phyloP scores from a whole-genome alignment of 2,888 invertebrate species.

The Tyria jacobaeae region DNA sequence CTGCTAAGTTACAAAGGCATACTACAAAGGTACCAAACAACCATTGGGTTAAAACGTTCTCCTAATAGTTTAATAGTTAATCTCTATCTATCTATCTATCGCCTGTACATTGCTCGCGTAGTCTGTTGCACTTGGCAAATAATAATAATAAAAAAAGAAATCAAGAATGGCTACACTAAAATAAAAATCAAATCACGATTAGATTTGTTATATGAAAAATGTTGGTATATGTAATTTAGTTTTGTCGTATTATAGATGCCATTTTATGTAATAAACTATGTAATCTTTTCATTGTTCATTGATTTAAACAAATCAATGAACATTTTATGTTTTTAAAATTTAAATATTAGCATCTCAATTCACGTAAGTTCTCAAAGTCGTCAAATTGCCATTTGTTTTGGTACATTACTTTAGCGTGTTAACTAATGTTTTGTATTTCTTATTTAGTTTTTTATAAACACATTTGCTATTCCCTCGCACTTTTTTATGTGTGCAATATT shows the following conservation, averaged over 20 bases:
- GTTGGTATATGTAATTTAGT: background rate
- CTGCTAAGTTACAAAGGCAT: too few species aligned
- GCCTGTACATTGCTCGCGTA: background rate
- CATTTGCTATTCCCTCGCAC: background rate
- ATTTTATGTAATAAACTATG: background rate
- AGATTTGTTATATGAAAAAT: background rate
- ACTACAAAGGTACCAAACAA: background rate
- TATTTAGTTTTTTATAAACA: conserved; percentile 1
- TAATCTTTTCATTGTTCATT: background rate
- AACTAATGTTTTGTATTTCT: too few species aligned
- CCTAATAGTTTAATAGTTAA: too few species aligned
- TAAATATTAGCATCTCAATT: background rate
- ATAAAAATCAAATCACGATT: background rate
- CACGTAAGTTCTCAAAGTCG: background rate
- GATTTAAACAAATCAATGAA: too few species aligned
- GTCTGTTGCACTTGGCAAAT: background rate
- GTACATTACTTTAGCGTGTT: background rate
- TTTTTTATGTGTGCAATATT: background rate
- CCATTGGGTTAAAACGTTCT: background rate
- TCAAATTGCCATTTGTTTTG: background rate
- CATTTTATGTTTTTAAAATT: background rate
- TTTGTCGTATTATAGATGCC: background rate
- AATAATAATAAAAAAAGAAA: background rate
- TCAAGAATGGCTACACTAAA: background rate
- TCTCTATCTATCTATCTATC: background rate